Evolutionary conservation across 92 coral and sea anemone species (phyloP), one percentile per base, ranked within the genome.

Genomic region (Epizoanthus scotinus): DNA sequence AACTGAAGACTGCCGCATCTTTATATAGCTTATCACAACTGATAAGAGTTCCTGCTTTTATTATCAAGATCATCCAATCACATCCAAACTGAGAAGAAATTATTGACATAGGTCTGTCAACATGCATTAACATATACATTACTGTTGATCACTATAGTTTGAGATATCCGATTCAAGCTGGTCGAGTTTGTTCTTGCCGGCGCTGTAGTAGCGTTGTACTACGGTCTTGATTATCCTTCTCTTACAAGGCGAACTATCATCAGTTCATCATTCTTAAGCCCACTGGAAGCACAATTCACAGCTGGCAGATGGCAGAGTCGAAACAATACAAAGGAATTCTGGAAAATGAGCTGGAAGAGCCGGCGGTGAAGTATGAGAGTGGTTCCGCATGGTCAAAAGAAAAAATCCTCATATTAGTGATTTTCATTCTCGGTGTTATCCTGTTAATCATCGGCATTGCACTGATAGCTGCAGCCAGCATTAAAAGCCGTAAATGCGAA

Each of bases 371-470:
- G 44, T 55, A 70, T 52, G 70, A 85, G 26, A 31, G 70, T 24
- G 62, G 53, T 27, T 54, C 78, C 62, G 31, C 80, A 18, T 72
- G 86, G 84, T 63, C 84, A 24, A 64, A 85, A 59, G 83, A 81
- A 28, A 83, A 77, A 66, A 36, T 85, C 5, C 40, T 83, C 6
- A 84, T 88, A 36, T 67, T 89, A 4, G 83, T 59, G 17, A 65
- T 91, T 2, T 66, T 92, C n/a, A 25, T 84, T 2, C 21, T 83
- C 14, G 91, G 94, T 0, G 71, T 87, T 24, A 18, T 89, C 0
- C 82, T 92, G 0, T 54, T 94, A 0, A 82, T 87, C 31, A 63
- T 92, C 10, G 98, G 98, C 2, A 90, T 92, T 6, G 87, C 87
- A 0, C 71, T 92, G 19, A 86, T 89, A 25, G 94, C 90, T 3